These are phyloP conservation scores for Calidris pygmaea DNA, from an alignment of 2,113 vertebrate genomes.

Conservation along the genomic window DNA sequence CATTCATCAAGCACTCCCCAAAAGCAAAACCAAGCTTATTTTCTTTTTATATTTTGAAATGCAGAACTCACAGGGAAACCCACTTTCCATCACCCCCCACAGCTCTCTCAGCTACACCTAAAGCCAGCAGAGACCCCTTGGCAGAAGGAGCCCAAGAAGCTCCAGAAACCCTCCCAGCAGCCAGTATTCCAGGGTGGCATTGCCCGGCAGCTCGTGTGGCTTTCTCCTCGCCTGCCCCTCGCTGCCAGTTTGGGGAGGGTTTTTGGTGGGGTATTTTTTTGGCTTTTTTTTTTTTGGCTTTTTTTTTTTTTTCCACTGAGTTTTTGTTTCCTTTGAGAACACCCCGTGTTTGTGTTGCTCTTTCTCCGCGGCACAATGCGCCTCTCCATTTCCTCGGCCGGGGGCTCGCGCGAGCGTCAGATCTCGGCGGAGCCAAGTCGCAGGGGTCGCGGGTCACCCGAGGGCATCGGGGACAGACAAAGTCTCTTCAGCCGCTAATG, in stretches of 20 bases:
- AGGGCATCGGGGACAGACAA: slow-evolving; percentile 75
- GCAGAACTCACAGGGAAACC: not conserved
- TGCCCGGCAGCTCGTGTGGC: rapidly evolving
- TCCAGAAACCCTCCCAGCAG: not conserved
- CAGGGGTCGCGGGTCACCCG: slow-evolving; percentile 80
- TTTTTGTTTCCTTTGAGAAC: slow-evolving; percentile 77
- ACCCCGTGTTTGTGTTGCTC: slow-evolving; percentile 74
- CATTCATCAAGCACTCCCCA: not conserved
- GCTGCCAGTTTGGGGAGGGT: not conserved
- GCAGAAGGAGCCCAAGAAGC: not conserved
- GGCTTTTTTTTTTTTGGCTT: not conserved
- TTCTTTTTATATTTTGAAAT: not conserved
- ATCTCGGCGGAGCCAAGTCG: slow-evolving; percentile 70
- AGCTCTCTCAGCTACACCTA: not conserved
- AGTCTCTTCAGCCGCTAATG: slow-evolving; percentile 78
- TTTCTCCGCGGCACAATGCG: slow-evolving; percentile 76
- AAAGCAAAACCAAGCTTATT: not conserved
- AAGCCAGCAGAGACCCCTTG: rapidly evolving
- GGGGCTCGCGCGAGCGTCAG: slow-evolving; percentile 65
- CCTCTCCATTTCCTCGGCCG: slow-evolving; percentile 78
- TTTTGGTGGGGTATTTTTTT: not conserved
- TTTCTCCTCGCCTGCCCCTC: not conserved
- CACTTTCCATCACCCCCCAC: not conserved
- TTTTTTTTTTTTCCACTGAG: not conserved
- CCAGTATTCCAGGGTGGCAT: rapidly evolving